Evolutionary conservation across 1,140 invertebrate species (phyloP).

Genomic region (Diplogasteroides magnus): DNA sequence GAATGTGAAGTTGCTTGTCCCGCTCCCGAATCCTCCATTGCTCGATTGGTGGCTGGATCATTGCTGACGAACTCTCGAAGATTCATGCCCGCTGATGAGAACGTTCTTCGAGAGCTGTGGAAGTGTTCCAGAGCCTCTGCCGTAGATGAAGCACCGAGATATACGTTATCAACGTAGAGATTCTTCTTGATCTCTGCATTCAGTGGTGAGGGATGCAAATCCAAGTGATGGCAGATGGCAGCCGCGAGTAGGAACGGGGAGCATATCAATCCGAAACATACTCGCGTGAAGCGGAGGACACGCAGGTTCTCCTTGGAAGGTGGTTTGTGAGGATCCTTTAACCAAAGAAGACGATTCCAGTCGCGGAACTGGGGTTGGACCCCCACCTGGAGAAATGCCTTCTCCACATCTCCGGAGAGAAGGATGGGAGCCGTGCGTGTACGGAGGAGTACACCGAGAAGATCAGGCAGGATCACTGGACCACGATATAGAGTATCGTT

Average conservation of each 20-base stretch:
- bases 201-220: not conserved
- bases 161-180: slow-evolving; percentile 37
- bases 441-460: slow-evolving; percentile 26
- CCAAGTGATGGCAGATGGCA: slow-evolving; percentile 24
- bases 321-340: slow-evolving; percentile 5
- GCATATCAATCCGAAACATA: slow-evolving; percentile 28
- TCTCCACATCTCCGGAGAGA: slow-evolving; percentile 29
- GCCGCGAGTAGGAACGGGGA: slow-evolving; percentile 29
- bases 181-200: slow-evolving; percentile 8
- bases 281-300: slow-evolving; percentile 23
- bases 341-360: slow-evolving; percentile 35
- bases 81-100: slow-evolving; percentile 29
- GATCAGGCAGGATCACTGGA: slow-evolving; percentile 31
- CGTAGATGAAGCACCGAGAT: not conserved
- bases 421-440: slow-evolving; percentile 13
- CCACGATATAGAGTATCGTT: slow-evolving; percentile 51
- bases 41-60: slow-evolving; percentile 2
- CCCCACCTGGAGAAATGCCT: slow-evolving; percentile 36
- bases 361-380: slow-evolving; percentile 24
- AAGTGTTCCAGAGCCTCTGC: slow-evolving; percentile 18
- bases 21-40: slow-evolving; percentile 21
- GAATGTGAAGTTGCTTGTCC: not conserved
- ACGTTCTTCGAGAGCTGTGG: slow-evolving; percentile 14
- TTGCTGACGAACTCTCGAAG: slow-evolving; percentile 32
- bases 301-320: slow-evolving; percentile 7